Conservation (phyloP, 2,113 vertebrate genomes). For the Acanthochromis polyacanthus region DNA sequence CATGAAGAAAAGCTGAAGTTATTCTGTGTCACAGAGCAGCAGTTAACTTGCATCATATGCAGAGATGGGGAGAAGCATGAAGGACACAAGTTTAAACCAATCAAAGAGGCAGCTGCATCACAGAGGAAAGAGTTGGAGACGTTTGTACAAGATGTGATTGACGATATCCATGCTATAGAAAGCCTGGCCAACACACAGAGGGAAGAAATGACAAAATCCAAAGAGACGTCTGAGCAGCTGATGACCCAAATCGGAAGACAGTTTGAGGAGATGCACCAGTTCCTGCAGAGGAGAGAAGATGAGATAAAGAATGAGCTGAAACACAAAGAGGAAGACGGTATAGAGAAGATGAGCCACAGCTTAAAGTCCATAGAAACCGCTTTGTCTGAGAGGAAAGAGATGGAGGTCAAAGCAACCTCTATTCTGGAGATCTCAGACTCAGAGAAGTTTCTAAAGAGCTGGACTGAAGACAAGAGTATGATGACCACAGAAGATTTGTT, state of each 20-base stretch:
- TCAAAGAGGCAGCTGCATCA: slow-evolving; percentile 57
- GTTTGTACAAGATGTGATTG: slow-evolving; percentile 13
- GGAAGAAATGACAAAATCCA: slow-evolving; percentile 44
- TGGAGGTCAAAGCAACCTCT: slow-evolving; percentile 10
- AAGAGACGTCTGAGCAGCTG: slow-evolving; percentile 49
- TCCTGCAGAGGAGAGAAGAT: slow-evolving; percentile 65
- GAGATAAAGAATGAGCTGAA: slow-evolving; percentile 57
- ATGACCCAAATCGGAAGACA: slow-evolving; percentile 44
- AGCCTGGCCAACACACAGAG: slow-evolving; percentile 44
- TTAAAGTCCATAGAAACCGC: slow-evolving; percentile 24
- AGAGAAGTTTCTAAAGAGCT: slow-evolving; percentile 59
- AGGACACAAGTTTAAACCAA: slow-evolving; percentile 70
- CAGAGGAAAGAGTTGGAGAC: slow-evolving; percentile 48
- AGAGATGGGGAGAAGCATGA: slow-evolving; percentile 65
- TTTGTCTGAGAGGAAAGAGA: slow-evolving; percentile 50
- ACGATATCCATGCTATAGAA: slow-evolving; percentile 30
- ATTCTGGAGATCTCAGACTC: slow-evolving; percentile 33
- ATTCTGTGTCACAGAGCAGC: slow-evolving; percentile 73
- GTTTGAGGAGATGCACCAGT: slow-evolving; percentile 71
- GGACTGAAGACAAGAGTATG: slow-evolving; percentile 22
- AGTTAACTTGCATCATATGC: slow-evolving; percentile 73
- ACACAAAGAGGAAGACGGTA: slow-evolving; percentile 2
- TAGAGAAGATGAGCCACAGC: slow-evolving; percentile 40
- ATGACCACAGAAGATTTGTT: neutral
- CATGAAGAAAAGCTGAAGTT: slow-evolving; percentile 77